Conservation (phyloP, 64 coral and sea anemone species). For the Actinia equina region DNA sequence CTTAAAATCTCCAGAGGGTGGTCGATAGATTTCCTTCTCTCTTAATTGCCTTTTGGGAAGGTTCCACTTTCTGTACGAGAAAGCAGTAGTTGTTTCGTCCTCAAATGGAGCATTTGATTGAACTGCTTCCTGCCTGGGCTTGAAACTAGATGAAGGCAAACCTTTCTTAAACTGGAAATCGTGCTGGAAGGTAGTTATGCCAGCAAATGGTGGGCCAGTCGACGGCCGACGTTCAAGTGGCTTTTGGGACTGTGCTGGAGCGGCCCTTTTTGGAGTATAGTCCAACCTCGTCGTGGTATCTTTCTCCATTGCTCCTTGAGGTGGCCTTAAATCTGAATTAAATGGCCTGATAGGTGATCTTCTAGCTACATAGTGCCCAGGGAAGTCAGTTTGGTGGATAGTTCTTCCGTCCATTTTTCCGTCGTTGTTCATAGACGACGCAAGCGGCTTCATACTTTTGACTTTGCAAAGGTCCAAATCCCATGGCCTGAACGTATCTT, state of each 20-base stretch:
- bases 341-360: constrained; percentile 57
- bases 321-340: constrained; percentile 43
- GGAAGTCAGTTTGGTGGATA: constrained; percentile 90
- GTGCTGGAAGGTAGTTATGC: constrained; percentile 66
- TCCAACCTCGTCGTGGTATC: constrained; percentile 74
- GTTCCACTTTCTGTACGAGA: constrained; percentile 60
- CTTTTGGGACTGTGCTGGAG: constrained; percentile 51
- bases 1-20: constrained; percentile 59
- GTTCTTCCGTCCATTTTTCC: constrained; percentile 92
- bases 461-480: constrained; percentile 62
- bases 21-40: constrained; percentile 57
- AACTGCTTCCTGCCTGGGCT: constrained; percentile 46
- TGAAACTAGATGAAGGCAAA: constrained; percentile 68
- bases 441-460: constrained; percentile 87
- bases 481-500: constrained; percentile 89
- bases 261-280: constrained; percentile 59
- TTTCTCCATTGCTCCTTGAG: constrained; percentile 57
- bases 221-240: constrained; percentile 46
- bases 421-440: constrained; percentile 33
- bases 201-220: constrained; percentile 47
- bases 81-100: constrained; percentile 59
- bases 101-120: constrained; percentile 68
- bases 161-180: constrained; percentile 73
- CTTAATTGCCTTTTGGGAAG: constrained; percentile 57
- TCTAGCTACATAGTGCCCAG: constrained; percentile 83